phyloP scores from a whole-genome alignment of 2,888 invertebrate species.

The Ypsolopha scabrella region DNA sequence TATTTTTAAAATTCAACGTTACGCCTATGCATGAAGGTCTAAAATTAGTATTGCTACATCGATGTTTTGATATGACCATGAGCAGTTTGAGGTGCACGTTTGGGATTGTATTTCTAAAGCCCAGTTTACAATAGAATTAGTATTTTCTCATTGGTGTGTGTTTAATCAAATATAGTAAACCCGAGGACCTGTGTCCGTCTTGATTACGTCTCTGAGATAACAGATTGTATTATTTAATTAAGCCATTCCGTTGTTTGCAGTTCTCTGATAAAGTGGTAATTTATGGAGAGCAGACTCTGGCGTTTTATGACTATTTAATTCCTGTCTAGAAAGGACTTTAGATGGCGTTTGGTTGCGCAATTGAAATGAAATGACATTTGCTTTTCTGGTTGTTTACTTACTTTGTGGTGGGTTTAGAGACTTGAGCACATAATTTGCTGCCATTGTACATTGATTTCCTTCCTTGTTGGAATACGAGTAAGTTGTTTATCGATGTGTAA shows the following conservation, averaged over 20 bases:
- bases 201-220: slow-evolving; percentile 50
- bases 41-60: no score
- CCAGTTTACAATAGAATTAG: slow-evolving; percentile 39
- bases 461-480: no score
- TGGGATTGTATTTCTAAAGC: slow-evolving; percentile 6
- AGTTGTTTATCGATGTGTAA: no score
- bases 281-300: slow-evolving; percentile 56
- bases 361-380: slow-evolving; percentile 6
- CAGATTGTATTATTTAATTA: slow-evolving; percentile 52
- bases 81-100: no score
- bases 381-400: neutral
- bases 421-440: neutral
- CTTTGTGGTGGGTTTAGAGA: neutral
- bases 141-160: slow-evolving; percentile 12
- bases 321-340: slow-evolving; percentile 32
- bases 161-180: slow-evolving; percentile 19
- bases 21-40: no score
- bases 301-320: slow-evolving; percentile 56
- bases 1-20: no score
- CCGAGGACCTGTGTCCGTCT: slow-evolving; percentile 50
- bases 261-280: slow-evolving; percentile 42
- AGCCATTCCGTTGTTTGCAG: slow-evolving; percentile 43
- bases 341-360: slow-evolving; percentile 44
- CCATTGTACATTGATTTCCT: no score
- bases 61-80: no score